phyloP scores from a whole-genome alignment of 2,888 invertebrate species.

The Drosophila gaucha region DNA sequence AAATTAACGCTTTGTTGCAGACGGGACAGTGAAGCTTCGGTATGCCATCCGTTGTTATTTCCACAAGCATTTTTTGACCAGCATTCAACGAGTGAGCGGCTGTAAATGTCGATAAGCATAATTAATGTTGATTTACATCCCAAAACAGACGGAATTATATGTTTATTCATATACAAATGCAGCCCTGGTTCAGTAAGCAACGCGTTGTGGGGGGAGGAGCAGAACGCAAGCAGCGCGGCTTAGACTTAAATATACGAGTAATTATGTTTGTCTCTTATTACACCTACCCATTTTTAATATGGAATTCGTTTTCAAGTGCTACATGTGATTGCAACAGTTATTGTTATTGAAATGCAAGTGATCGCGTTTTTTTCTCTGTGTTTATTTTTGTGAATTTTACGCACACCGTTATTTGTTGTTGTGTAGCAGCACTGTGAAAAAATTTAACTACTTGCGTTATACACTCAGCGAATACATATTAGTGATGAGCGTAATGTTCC shows the following conservation, averaged over 20 bases:
- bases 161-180: not conserved
- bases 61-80: conserved; percentile 76
- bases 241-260: conserved; percentile 27
- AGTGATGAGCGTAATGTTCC: conserved; percentile 28
- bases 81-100: conserved; percentile 46
- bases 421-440: conserved; percentile 74
- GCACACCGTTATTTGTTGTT: conserved; percentile 64
- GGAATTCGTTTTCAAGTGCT: conserved; percentile 8
- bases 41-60: conserved; percentile 82
- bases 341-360: conserved; percentile 10
- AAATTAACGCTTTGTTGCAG: conserved; percentile 80
- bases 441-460: conserved; percentile 62
- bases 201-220: conserved; percentile 5
- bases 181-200: conserved; percentile 40
- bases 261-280: conserved; percentile 10
- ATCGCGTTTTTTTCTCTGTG: conserved; percentile 1
- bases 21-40: conserved; percentile 83
- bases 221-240: conserved; percentile 16
- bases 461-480: conserved; percentile 64
- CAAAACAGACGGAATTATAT: not conserved
- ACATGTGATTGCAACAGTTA: conserved; percentile 26
- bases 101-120: conserved; percentile 4
- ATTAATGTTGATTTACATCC: not conserved
- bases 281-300: conserved; percentile 42
- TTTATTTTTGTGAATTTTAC: conserved; percentile 14